Base-by-base conservation (phyloP, 2,113 vertebrate species). In the Myotis lucifugus region DNA sequence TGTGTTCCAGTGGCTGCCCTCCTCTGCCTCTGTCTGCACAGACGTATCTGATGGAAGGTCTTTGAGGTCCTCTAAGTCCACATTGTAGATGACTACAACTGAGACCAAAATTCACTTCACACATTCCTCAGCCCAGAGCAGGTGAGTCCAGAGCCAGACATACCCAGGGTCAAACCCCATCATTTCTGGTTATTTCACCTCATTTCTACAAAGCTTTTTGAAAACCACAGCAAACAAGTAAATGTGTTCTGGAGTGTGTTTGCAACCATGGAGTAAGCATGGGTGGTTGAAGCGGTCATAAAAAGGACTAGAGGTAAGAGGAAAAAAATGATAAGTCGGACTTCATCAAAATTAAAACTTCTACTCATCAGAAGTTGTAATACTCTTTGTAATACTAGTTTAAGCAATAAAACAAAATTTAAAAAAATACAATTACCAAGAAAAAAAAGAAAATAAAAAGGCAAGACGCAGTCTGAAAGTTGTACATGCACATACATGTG, bases 401-500 rank as follows among this genome's bases (percentile, higher is more conserved):
- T 40, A 40, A 40, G 40, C 40, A 40, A 40, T 40, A 40, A 40
- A 40, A 40, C 40, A 40, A 40, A 40, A 40, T 40, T 40, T 40
- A 40, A 40, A 40, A 40, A 40, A 40, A 40, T 40, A 40, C 40
- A 40, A 40, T 40, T 40, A 40, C 40, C 40, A 40, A 40, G 40
- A n/a, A 40, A 40, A 40, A 40, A 40, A 67, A 94, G 54, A 78
- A 89, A 91, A 89, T 73, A 50, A 79, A 90, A 91, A 64, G 21
- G 13, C 7, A 91, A 59, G 2, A 50, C 25, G 21, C 0, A 54
- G 6, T 25, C 40, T 69, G 18, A 94, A 91, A 87, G 7, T 42
- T 42, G 8, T n/a, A 18, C 42, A 21, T 64, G 14, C 6, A 34
- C 3, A 12, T 14, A 40, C 46, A 42, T 37, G 21, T 59, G 37